phyloP scores from a whole-genome alignment of 1,140 invertebrate genomes.

The Drosophila saltans region DNA sequence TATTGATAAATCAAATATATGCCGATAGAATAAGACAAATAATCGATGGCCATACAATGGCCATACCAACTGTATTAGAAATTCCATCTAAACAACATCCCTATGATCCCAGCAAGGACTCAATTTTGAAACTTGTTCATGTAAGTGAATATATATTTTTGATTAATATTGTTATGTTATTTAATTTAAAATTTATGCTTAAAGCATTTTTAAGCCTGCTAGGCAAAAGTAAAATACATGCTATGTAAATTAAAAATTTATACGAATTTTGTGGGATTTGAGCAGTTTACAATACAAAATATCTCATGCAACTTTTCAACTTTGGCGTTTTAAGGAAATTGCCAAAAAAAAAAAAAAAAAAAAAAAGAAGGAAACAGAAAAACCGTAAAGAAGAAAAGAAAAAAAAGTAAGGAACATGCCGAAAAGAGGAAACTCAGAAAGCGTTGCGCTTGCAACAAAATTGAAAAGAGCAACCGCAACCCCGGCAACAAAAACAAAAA shows the following conservation, averaged over 20 bases:
- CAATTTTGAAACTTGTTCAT: slow-evolving; percentile 96
- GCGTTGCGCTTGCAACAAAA: slow-evolving; percentile 63
- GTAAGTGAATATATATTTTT: no score
- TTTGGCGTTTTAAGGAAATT: slow-evolving; percentile 74
- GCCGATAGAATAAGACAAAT: no score
- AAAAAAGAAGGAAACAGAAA: slow-evolving; percentile 30
- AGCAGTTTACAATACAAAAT: no score
- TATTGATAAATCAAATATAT: no score
- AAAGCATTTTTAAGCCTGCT: no score
- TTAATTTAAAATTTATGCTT: no score
- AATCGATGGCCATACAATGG: slow-evolving; percentile 94
- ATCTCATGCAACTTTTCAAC: no score
- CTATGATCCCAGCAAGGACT: slow-evolving; percentile 99
- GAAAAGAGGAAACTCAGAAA: slow-evolving; percentile 38
- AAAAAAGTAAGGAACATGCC: slow-evolving; percentile 32
- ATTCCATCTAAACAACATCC: slow-evolving; percentile 99
- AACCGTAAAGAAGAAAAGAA: neutral
- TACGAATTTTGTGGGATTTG: no score
- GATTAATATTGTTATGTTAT: no score
- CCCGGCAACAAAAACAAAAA: slow-evolving; percentile 38
- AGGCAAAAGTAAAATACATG: no score
- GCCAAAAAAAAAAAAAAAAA: slow-evolving; percentile 50
- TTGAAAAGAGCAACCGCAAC: slow-evolving; percentile 66
- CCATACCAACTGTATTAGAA: slow-evolving; percentile 98
- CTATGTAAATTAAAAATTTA: no score